Conservation (phyloP, 2,113 vertebrate genomes). For the Tiliqua scincoides region DNA sequence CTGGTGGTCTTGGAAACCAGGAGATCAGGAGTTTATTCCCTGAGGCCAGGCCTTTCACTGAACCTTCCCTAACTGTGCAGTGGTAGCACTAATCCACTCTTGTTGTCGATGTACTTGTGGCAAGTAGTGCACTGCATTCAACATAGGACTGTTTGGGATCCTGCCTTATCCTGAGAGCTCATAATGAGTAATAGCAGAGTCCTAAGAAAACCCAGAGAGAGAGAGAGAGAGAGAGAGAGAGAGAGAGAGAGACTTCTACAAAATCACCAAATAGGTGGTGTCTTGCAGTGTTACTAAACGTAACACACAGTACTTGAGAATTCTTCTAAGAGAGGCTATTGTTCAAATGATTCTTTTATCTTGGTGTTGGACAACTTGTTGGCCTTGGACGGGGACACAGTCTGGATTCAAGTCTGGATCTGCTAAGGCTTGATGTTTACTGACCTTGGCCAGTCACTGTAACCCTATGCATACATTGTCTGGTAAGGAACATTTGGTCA, state of each 20-base stretch:
- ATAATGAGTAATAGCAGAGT: neutral
- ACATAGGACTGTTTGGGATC: neutral
- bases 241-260: neutral
- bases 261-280: neutral
- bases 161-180: neutral
- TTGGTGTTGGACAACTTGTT: neutral
- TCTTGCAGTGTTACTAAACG: neutral
- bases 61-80: neutral
- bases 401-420: no score
- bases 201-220: no score
- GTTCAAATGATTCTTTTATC: neutral
- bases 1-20: fast-evolving
- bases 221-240: neutral
- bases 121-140: no score
- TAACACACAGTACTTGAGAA: neutral
- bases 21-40: conserved; percentile 7
- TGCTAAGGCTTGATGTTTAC: no score
- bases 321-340: neutral
- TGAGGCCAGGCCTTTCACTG: neutral
- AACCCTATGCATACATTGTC: no score
- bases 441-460: no score
- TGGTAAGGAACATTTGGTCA: no score
- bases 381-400: neutral
- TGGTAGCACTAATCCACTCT: neutral
- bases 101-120: neutral